A percentile compares a stretch with the other conserved stretches of the same genome.
Evolutionary conservation across 2,113 vertebrate species (phyloP).

Genomic region (Nesoenas mayeri): DNA sequence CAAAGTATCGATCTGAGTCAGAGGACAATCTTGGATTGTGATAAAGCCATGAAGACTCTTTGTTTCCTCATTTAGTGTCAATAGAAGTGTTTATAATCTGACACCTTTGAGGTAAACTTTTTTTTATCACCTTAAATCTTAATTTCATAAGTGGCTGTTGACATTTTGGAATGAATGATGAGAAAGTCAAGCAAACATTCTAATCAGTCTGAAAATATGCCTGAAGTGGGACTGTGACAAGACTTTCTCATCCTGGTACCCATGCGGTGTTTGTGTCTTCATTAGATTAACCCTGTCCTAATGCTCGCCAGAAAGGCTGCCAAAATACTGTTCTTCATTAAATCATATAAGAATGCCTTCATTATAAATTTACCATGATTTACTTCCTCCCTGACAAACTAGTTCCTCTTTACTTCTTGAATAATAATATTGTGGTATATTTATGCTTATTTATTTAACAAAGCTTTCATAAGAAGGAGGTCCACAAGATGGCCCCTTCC

Average conservation of each 20-base stretch:
- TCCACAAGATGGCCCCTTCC: not conserved
- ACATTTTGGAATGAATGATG: not conserved
- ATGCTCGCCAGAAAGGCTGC: not conserved
- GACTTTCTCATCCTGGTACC: not conserved
- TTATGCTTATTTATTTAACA: not conserved
- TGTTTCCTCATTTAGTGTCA: not conserved
- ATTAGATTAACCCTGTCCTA: not conserved
- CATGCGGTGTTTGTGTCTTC: not conserved
- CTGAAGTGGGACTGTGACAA: not conserved
- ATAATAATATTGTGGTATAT: not conserved
- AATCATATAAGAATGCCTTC: not conserved
- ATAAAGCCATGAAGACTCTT: not conserved
- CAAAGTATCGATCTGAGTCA: not conserved
- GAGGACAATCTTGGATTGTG: not conserved
- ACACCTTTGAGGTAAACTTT: not conserved
- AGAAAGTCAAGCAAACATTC: not conserved
- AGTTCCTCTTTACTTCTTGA: not conserved
- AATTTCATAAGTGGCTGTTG: not conserved
- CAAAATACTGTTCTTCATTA: not conserved
- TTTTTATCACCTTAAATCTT: not conserved
- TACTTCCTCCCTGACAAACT: not conserved
- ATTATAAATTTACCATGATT: not conserved
- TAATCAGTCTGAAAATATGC: not conserved
- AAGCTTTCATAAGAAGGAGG: not conserved
- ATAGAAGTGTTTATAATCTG: not conserved